Evolutionary conservation across 2,888 invertebrate species (phyloP).

Genomic region (Drosophila maculinotata): DNA sequence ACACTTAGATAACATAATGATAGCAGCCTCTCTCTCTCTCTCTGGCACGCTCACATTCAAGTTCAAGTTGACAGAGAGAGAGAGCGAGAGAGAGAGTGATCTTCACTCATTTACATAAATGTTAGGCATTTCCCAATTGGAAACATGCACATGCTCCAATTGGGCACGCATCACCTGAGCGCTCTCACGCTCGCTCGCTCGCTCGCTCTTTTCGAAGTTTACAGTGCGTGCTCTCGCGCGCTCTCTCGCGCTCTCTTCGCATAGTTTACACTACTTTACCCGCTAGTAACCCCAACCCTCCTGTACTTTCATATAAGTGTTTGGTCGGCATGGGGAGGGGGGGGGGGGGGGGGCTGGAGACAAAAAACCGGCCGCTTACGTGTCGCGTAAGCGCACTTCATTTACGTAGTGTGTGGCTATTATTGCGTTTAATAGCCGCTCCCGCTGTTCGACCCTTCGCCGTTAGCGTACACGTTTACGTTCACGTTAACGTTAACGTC

Average conservation of each 20-base stretch:
- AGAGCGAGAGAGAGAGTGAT: slow-evolving; percentile 19
- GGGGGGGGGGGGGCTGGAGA: background rate
- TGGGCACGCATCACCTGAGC: slow-evolving; percentile 37
- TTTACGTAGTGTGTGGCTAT: slow-evolving; percentile 57
- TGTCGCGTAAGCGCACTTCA: slow-evolving; percentile 58
- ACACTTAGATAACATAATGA: slow-evolving; percentile 39
- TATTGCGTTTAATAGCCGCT: slow-evolving; percentile 56
- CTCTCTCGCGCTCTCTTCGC: background rate
- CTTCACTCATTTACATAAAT: background rate
- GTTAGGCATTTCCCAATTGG: slow-evolving; percentile 29
- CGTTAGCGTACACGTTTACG: no score
- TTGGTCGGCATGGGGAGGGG: no score
- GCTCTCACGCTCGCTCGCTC: background rate
- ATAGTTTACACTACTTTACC: slow-evolving; percentile 8
- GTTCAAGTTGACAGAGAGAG: slow-evolving; percentile 25
- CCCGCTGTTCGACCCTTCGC: slow-evolving; percentile 14
- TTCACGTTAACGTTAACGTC: slow-evolving; percentile 20
- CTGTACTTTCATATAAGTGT: slow-evolving; percentile 13
- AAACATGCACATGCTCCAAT: slow-evolving; percentile 34
- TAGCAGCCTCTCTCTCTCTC: slow-evolving; percentile 7
- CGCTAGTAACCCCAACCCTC: slow-evolving; percentile 1
- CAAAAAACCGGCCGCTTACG: slow-evolving; percentile 65
- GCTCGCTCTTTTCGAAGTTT: background rate
- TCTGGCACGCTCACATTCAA: slow-evolving; percentile 20
- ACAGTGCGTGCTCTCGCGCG: background rate